Percentiles rank a stretch among this genome's conserved stretches.
phyloP scores from a whole-genome alignment of 2,797 vertebrate genomes.

The Mus caroli region DNA sequence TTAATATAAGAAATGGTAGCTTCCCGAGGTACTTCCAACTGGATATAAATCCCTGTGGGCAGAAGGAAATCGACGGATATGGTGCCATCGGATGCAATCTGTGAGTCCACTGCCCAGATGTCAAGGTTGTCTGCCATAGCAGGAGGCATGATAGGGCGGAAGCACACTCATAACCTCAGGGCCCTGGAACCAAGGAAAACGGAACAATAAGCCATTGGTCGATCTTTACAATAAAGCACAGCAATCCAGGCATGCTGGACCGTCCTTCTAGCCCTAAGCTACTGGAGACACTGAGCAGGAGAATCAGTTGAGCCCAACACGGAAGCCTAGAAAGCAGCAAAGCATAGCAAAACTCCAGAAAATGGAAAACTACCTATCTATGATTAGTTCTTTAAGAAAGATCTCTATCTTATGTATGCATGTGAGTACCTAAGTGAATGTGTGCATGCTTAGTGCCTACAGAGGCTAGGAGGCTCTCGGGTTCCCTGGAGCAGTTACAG shows the following conservation, averaged over 20 bases:
- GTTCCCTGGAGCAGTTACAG: background rate
- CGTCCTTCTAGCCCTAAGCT: background rate
- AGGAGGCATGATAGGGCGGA: constrained; percentile 96
- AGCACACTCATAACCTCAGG: constrained; percentile 94
- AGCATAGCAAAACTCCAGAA: background rate
- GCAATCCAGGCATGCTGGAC: background rate
- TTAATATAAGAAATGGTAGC: constrained; percentile 98
- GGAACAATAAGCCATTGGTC: constrained; percentile 64
- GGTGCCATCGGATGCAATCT: constrained; percentile 93
- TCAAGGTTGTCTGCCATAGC: constrained; percentile 98
- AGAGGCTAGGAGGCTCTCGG: background rate
- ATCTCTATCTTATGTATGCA: background rate
- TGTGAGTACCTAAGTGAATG: background rate
- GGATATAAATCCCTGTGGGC: constrained; percentile 98
- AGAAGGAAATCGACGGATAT: constrained; percentile 97
- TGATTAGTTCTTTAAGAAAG: background rate
- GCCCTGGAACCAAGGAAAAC: constrained; percentile 87
- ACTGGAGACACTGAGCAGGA: background rate
- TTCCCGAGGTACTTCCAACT: constrained; percentile 97
- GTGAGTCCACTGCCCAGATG: constrained; percentile 97
- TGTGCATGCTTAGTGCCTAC: background rate
- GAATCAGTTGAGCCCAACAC: background rate
- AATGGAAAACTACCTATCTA: background rate
- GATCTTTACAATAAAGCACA: background rate
- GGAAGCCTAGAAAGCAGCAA: background rate